Percentiles rank a stretch among this genome's conserved stretches.
phyloP scores from a whole-genome alignment of 2,797 vertebrate species.

The Sebastes vulpes region DNA sequence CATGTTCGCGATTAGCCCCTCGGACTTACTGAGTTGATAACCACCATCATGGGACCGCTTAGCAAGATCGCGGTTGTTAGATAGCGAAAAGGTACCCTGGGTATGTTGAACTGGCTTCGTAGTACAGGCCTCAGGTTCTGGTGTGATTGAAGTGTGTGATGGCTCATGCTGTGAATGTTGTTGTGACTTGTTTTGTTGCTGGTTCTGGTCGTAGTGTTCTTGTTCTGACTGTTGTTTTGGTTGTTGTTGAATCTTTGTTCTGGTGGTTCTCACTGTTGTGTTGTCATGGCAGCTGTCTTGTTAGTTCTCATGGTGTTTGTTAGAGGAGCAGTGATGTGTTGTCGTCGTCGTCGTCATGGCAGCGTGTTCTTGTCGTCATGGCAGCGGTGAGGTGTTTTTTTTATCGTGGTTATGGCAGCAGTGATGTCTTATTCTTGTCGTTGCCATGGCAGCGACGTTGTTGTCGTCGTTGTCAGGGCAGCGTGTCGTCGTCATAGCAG shows the following conservation, averaged over 20 bases:
- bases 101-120: neutral
- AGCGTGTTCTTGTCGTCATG: neutral
- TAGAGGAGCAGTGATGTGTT: neutral
- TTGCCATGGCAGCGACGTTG: neutral
- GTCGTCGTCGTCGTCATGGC: neutral
- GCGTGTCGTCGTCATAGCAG: neutral
- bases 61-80: neutral
- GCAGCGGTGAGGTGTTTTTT: neutral
- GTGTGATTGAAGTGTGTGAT: neutral
- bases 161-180: neutral
- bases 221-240: neutral
- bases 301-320: neutral
- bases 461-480: neutral
- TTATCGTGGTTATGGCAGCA: neutral
- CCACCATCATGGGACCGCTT: neutral
- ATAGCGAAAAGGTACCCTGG: neutral
- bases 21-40: neutral
- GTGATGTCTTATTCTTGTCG: neutral
- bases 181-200: neutral
- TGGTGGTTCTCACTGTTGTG: neutral
- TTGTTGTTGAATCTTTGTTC: neutral
- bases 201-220: neutral
- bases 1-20: neutral
- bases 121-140: neutral
- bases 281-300: neutral